phyloP scores from a whole-genome alignment of 2,797 vertebrate genomes.

The Muscicapa comitata region DNA sequence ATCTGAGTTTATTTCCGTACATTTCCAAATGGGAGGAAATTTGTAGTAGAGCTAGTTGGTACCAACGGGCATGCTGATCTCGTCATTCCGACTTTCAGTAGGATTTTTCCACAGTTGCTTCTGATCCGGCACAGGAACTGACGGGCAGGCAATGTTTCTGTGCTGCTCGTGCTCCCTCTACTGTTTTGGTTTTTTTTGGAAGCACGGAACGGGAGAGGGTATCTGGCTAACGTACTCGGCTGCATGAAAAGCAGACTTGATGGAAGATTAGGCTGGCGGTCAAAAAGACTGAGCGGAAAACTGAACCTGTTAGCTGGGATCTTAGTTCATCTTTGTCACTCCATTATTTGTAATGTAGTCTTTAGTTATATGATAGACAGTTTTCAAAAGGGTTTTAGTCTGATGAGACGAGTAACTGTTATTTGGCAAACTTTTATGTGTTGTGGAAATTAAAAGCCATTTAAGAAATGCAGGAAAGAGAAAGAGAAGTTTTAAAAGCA shows the following conservation, averaged over 20 bases:
- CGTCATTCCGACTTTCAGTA: not conserved
- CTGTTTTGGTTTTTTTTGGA: not conserved
- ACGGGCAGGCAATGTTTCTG: not conserved
- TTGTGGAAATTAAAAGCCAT: not conserved
- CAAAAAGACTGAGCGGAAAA: not conserved
- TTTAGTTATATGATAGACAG: not conserved
- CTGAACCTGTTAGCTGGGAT: not conserved
- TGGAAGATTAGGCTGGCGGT: not conserved
- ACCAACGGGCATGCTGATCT: not conserved
- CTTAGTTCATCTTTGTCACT: not conserved
- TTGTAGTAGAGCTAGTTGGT: not conserved
- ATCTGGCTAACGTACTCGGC: rapidly evolving
- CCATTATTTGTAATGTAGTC: not conserved
- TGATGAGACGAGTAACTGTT: not conserved
- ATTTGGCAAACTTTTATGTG: not conserved
- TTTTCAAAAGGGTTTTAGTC: not conserved
- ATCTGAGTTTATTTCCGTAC: not conserved
- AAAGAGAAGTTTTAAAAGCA: not conserved
- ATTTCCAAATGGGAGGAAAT: not conserved
- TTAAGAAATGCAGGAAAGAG: not conserved
- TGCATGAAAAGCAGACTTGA: not conserved
- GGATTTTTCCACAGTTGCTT: not conserved
- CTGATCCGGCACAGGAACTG: not conserved
- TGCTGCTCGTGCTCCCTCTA: constrained; percentile 28
- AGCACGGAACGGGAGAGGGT: not conserved